phyloP scores from a whole-genome alignment of 2,888 invertebrate genomes.

The Troides oblongomaculatus region DNA sequence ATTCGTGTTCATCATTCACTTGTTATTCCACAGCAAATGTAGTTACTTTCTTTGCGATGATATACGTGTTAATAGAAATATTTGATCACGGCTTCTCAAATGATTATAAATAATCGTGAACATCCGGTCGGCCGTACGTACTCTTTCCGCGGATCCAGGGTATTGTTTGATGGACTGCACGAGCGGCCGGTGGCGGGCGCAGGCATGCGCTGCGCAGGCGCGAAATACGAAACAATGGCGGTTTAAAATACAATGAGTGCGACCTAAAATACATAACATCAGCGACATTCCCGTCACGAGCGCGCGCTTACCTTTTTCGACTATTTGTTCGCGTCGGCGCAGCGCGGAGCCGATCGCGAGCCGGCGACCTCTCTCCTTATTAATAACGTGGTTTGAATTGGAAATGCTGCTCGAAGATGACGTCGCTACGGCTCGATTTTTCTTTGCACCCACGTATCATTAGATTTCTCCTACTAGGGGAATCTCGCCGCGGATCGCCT shows the following conservation, averaged over 20 bases:
- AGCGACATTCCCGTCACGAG: slow-evolving; percentile 76
- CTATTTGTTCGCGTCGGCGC: slow-evolving; percentile 60
- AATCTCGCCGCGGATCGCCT: slow-evolving; percentile 29
- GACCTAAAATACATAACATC: slow-evolving; percentile 67
- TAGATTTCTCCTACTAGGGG: slow-evolving; percentile 34
- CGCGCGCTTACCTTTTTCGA: slow-evolving; percentile 71
- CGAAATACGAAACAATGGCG: slow-evolving; percentile 73
- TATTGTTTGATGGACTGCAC: slow-evolving; percentile 22
- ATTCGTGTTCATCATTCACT: slow-evolving; percentile 8
- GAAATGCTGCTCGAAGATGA: slow-evolving; percentile 43
- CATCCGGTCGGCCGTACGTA: background rate
- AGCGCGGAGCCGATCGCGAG: slow-evolving; percentile 58
- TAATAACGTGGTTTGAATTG: slow-evolving; percentile 73
- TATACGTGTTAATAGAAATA: background rate
- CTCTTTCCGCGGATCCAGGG: slow-evolving; percentile 10
- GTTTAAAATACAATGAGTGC: slow-evolving; percentile 77
- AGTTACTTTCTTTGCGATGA: background rate
- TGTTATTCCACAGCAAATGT: background rate
- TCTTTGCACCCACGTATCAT: slow-evolving; percentile 37
- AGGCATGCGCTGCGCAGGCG: slow-evolving; percentile 30
- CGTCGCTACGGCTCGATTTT: slow-evolving; percentile 29
- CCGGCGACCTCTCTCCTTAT: slow-evolving; percentile 58
- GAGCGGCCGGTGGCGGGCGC: slow-evolving; percentile 20
- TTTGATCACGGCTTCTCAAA: background rate
- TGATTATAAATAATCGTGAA: background rate